Base-by-base conservation (phyloP, 2,888 invertebrate species). In the Galeruca laticollis region DNA sequence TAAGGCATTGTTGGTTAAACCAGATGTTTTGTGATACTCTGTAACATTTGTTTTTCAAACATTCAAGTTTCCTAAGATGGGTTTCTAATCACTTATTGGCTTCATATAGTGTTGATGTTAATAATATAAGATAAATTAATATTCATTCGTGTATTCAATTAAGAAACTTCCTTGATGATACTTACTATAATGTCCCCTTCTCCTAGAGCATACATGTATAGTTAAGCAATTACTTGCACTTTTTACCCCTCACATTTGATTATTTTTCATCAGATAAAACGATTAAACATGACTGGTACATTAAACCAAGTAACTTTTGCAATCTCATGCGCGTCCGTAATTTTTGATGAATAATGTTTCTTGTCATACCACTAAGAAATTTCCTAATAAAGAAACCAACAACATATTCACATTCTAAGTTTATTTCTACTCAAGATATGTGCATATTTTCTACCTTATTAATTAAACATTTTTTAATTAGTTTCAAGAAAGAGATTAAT, bases 211-310 rank as follows among this genome's bases (percentile, higher is more conserved):
- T 76, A 76, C 73, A 67, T 70, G 75, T 75, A 75, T 73, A 77
- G 76, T 76, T 77, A 76, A 75, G 73, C 72, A 78, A 77, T 83
- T 83, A 83, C 83, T 81, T 82, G 83, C 83, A 82, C 72, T 80
- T 83, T 82, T 82, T 76, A 47, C 71, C 83, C 82, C 82, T 75
- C 70, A 56, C 66, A 72, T 73, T 70, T 73, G 76, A 76, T 77
- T 77, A 75, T 69, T 73, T 73, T 73, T 56, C 73, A 78, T 77
- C 77, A 77, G 78, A 79, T 78, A 77, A 77, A 79, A 72, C 75
- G 78, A 78, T 78, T 77, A 75, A 75, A 75, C 77, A 78, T 78
- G 80, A 79, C 77, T 79, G 76, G 77, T 76, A 70, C 68, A 72
- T 71, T 72, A 69, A 66, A 69, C 68, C 62, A 63, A 66, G 71